Conservation (phyloP, 2,113 vertebrate genomes). For the Bufo gargarizans region DNA sequence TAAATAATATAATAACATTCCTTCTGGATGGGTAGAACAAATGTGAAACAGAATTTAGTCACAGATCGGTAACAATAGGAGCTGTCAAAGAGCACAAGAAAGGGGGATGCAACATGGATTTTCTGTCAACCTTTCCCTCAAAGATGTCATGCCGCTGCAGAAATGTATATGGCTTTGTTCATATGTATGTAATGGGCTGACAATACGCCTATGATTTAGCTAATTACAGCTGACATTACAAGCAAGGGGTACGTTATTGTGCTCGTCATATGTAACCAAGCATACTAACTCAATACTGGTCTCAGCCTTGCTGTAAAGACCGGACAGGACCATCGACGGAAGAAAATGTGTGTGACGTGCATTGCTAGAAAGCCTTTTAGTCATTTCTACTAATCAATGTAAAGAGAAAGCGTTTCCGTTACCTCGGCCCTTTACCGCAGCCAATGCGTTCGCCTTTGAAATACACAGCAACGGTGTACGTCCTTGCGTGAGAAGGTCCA, state of each 20-base stretch:
- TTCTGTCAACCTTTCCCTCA: conserved; percentile 53
- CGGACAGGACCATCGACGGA: background rate
- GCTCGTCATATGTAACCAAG: conserved; percentile 13
- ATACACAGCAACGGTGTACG: conserved; percentile 97
- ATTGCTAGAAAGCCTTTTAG: background rate
- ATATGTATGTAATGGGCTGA: conserved; percentile 48
- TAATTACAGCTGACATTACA: conserved; percentile 41
- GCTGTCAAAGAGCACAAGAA: conserved; percentile 49
- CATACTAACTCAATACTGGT: conserved; percentile 31
- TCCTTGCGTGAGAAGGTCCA: conserved; percentile 94
- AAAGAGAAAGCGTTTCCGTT: conserved; percentile 64
- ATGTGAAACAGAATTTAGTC: conserved; percentile 36
- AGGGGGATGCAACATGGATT: conserved; percentile 54
- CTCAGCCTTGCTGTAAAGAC: background rate
- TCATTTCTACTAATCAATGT: conserved; percentile 33
- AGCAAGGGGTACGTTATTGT: conserved; percentile 34
- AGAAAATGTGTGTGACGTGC: background rate
- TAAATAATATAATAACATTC: conserved; percentile 38
- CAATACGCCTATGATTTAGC: conserved; percentile 28
- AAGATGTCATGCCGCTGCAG: conserved; percentile 40
- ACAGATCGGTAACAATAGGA: conserved; percentile 54
- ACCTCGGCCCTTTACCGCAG: conserved; percentile 98
- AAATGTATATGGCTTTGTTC: conserved; percentile 51
- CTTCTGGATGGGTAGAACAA: conserved; percentile 42
- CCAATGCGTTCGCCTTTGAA: conserved; percentile 98